Conservation (phyloP, 2,113 vertebrate species). For the Coreoperca whiteheadi region DNA sequence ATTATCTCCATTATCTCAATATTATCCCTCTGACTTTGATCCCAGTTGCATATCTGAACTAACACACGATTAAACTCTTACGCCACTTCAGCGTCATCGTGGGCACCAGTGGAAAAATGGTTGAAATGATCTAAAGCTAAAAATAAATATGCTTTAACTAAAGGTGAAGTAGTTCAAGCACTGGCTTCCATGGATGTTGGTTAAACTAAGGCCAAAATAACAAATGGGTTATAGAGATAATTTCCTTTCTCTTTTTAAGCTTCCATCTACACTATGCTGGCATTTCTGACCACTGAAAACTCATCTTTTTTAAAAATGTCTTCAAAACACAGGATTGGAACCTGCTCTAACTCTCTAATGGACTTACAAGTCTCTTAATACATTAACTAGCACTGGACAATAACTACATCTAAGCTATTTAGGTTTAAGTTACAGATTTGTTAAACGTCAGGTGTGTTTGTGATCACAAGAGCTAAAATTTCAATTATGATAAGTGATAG, state of each 20-base stretch:
- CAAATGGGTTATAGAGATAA: not conserved
- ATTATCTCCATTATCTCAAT: slow-evolving; percentile 24
- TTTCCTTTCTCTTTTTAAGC: not conserved
- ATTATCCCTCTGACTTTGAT: too few relatives aligned
- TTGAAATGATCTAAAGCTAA: not conserved
- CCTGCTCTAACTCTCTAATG: not conserved
- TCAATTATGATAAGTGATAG: not conserved
- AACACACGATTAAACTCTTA: not conserved
- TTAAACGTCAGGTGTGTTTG: too few relatives aligned
- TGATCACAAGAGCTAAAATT: not conserved
- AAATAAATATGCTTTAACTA: not conserved
- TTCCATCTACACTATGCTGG: not conserved
- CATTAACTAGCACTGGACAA: not conserved
- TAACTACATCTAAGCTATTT: not conserved
- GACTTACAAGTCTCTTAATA: not conserved
- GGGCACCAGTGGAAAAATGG: slow-evolving; percentile 23
- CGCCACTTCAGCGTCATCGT: not conserved
- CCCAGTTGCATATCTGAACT: slow-evolving; percentile 1
- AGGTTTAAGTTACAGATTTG: not conserved
- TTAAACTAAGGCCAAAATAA: not conserved
- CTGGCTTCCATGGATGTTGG: not conserved
- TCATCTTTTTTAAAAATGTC: not conserved
- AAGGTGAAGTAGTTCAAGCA: not conserved
- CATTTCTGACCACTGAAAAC: not conserved
- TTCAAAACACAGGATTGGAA: not conserved